A percentile compares a stretch with the other conserved stretches of the same genome.
Evolutionary conservation across 1,140 invertebrate genomes (phyloP).

Genomic region (Musca vetustissima): DNA sequence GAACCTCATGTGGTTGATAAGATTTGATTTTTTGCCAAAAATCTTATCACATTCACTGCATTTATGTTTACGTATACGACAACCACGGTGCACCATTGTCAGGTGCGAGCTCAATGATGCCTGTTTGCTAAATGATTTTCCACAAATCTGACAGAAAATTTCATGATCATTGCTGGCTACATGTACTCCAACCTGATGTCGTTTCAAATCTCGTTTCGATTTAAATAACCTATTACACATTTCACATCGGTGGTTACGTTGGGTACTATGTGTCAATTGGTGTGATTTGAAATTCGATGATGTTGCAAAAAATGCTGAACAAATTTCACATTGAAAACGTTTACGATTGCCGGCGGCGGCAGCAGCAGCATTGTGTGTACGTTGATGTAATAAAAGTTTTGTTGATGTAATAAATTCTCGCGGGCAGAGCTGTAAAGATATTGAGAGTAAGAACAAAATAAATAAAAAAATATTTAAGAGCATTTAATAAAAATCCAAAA

Average conservation of each 20-base stretch:
- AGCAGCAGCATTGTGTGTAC: constrained; percentile 66
- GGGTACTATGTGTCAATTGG: constrained; percentile 58
- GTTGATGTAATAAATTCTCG: constrained; percentile 72
- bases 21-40: constrained; percentile 32
- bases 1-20: constrained; percentile 30
- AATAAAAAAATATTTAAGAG: neutral
- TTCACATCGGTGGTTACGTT: constrained; percentile 45
- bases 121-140: constrained; percentile 29
- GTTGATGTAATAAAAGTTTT: constrained; percentile 77
- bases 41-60: constrained; percentile 30
- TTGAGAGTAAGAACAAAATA: neutral
- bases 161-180: neutral
- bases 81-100: constrained; percentile 25
- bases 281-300: constrained; percentile 60
- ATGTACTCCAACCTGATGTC: constrained; percentile 28
- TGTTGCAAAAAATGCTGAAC: constrained; percentile 60
- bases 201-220: constrained; percentile 24
- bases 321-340: constrained; percentile 62
- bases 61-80: constrained; percentile 27
- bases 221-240: constrained; percentile 29
- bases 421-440: constrained; percentile 26
- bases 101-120: constrained; percentile 31
- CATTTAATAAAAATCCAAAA: too few relatives aligned
- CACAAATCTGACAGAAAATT: constrained; percentile 27
- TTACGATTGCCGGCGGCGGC: neutral